These are phyloP conservation scores for Noctilio leporinus DNA, from an alignment of 2,113 vertebrate genomes.

Conservation along the genomic window DNA sequence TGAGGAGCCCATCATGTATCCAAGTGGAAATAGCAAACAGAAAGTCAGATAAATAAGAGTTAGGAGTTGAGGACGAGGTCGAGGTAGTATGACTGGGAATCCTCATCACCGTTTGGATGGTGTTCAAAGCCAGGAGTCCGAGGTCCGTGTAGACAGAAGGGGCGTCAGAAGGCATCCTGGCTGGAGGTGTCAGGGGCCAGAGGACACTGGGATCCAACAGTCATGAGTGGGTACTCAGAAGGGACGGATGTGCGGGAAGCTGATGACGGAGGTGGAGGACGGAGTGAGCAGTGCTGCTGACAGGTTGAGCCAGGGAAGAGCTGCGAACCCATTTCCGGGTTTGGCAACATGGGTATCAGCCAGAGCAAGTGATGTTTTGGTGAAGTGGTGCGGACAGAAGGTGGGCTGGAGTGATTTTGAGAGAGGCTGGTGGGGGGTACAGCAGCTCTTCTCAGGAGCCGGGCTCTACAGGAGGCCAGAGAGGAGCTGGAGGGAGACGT, in stretches of 20 bases:
- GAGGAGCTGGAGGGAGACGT: background rate
- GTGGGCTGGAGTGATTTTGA: accelerated
- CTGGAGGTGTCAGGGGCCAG: background rate
- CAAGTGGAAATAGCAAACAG: background rate
- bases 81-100: background rate
- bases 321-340: background rate
- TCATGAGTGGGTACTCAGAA: background rate
- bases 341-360: background rate
- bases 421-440: background rate
- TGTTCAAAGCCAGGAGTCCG: background rate
- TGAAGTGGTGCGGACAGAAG: background rate
- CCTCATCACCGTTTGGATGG: background rate
- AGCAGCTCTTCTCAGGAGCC: background rate
- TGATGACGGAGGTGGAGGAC: accelerated
- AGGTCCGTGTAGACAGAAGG: background rate
- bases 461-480: background rate
- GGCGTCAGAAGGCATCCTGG: background rate
- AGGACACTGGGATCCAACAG: background rate
- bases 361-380: background rate
- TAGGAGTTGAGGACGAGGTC: background rate
- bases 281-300: background rate
- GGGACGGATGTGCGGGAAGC: no score
- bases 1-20: background rate
- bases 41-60: background rate
- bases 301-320: background rate